Conservation (phyloP, 2,113 vertebrate genomes). For the Odocoileus virginianus region DNA sequence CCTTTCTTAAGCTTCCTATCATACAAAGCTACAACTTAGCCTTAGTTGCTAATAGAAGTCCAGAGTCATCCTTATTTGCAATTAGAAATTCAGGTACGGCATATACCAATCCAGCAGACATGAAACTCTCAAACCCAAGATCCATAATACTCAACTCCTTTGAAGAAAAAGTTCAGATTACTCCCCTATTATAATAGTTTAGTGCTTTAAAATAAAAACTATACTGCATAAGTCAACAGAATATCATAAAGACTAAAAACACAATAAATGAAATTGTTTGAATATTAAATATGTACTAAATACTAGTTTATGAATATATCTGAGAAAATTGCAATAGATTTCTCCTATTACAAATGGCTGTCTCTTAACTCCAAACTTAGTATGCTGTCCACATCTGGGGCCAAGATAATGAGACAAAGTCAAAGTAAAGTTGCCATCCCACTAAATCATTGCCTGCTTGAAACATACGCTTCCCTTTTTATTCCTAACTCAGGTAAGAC, state of each 20-base stretch:
- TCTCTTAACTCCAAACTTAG: background rate
- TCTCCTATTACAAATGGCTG: background rate
- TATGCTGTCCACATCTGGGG: background rate
- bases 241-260: background rate
- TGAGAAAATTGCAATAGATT: background rate
- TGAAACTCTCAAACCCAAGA: slow-evolving; percentile 32
- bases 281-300: background rate
- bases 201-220: slow-evolving; percentile 45
- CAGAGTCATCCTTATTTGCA: background rate
- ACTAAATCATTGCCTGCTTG: background rate
- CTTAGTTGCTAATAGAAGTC: background rate
- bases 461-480: background rate
- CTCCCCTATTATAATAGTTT: background rate
- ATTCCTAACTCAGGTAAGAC: background rate
- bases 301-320: background rate
- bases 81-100: background rate
- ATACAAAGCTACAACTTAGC: background rate
- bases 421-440: background rate
- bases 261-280: background rate
- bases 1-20: background rate
- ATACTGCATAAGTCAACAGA: background rate
- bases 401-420: background rate
- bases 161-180: slow-evolving; percentile 17
- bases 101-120: background rate
- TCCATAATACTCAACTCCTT: background rate